Base-by-base conservation (phyloP, 1,140 invertebrate genomes). In the Brachionus sp. region DNA sequence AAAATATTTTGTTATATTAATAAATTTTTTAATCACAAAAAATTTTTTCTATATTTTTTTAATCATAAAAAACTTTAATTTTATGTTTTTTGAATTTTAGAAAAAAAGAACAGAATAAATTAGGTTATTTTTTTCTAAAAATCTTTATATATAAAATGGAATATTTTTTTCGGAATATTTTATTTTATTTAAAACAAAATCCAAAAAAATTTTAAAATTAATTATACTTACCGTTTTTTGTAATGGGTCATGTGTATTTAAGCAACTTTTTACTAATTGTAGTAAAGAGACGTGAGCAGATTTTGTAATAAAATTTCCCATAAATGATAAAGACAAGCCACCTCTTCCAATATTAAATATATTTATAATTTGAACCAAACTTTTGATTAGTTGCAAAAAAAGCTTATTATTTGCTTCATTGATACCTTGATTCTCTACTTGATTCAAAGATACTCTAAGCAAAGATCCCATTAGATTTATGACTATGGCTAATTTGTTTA, bases 301-400 rank as follows among this genome's bases (percentile, higher is more conserved):
- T 44, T 80, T 80, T n/a, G 62, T 57, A 39, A 80, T 80, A 64
- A 62, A 80, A 44, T 80, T 66, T 19, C 77, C 77, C 77, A 80
- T 80, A 35, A 80, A 80, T 23, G 50, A 62, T 4, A 62, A 19
- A 33, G 77, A 80, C 35, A 80, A 39, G 3, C 77, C 77, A 44
- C 77, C 77, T 44, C 77, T 3, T 25, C 77, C 77, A 42, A 57
- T 57, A 35, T 80, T 80, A 33, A 80, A 80, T 62, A 80, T 62
- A 33, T 66, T 66, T 9, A 80, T 80, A 25, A 80, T 66, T 44
- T 80, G 50, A 80, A 80, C 62, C 19, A 80, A 19, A 44, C 77
- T 80, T 25, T 80, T 80, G n/a, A 66, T 80, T 1, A 80, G 33
- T 29, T 57, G 50, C 29, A 39, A 5, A 39, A 16, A 44, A 7